Percentiles rank a stretch among this genome's conserved stretches.
Conservation (phyloP, 2,888 invertebrate genomes). For the Artemia sinica region DNA sequence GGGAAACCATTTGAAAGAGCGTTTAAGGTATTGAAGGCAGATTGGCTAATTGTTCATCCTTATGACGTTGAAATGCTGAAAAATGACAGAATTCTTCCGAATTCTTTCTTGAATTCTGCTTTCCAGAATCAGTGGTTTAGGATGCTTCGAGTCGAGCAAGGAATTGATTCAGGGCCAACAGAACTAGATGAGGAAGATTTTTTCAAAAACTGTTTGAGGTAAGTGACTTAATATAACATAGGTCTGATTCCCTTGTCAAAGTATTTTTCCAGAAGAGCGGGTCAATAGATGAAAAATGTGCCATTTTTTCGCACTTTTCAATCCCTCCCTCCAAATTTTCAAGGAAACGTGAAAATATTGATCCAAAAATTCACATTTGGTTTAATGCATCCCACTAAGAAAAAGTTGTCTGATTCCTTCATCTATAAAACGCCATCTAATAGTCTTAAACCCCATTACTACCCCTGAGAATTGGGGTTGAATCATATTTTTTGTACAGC, state of each 20-base stretch:
- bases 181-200: neutral
- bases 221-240: neutral
- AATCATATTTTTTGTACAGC: too few species aligned
- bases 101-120: constrained; percentile 45
- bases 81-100: constrained; percentile 49
- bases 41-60: constrained; percentile 50
- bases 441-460: too few species aligned
- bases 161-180: constrained; percentile 36
- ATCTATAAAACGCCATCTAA: too few species aligned
- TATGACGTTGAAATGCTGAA: constrained; percentile 48
- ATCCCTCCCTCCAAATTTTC: constrained; percentile 17
- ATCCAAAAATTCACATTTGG: too few species aligned
- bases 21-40: constrained; percentile 46
- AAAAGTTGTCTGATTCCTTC: too few species aligned
- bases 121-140: constrained; percentile 50
- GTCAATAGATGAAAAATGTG: too few species aligned
- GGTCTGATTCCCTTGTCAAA: too few species aligned
- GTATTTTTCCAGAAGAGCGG: too few species aligned
- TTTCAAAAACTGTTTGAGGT: constrained; percentile 10
- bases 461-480: too few species aligned
- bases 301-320: constrained; percentile 20
- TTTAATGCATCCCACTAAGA: too few species aligned
- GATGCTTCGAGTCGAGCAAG: constrained; percentile 48
- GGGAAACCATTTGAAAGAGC: constrained; percentile 43
- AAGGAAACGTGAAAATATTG: too few species aligned